Conservation (phyloP, 2,888 invertebrate species). For the Dugesia japonica region DNA sequence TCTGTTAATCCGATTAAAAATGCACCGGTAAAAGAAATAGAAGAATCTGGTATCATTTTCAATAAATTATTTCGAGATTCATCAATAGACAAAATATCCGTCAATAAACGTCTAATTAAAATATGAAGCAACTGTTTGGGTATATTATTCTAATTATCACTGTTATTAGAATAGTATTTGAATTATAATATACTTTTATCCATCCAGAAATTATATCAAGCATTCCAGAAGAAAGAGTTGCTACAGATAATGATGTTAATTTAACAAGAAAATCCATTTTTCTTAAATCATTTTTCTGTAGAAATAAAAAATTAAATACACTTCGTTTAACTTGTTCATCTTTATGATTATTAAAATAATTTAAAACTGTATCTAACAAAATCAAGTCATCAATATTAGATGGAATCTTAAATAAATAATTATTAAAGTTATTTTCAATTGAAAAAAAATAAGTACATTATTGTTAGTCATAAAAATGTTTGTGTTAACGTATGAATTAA, state of each 20-base stretch:
- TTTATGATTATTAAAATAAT: neutral
- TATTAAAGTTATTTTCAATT: no score
- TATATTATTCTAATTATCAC: no score
- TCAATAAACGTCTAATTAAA: neutral
- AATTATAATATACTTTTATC: neutral
- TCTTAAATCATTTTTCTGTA: neutral
- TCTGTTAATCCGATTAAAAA: neutral
- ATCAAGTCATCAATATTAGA: neutral
- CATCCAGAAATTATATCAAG: neutral
- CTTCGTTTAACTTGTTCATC: neutral
- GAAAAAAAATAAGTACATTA: no score
- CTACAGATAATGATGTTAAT: neutral
- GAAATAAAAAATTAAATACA: neutral
- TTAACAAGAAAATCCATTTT: neutral
- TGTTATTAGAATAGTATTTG: no score
- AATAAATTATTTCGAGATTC: neutral
- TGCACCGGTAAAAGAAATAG: neutral
- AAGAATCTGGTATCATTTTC: neutral
- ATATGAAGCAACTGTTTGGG: neutral
- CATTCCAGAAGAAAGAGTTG: neutral
- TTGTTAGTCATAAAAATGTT: neutral
- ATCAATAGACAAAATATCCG: neutral
- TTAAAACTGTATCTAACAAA: neutral
- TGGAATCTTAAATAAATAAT: neutral
- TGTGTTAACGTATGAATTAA: neutral